phyloP scores from a whole-genome alignment of 2,797 vertebrate genomes.

The Neopelma chrysocephalum region DNA sequence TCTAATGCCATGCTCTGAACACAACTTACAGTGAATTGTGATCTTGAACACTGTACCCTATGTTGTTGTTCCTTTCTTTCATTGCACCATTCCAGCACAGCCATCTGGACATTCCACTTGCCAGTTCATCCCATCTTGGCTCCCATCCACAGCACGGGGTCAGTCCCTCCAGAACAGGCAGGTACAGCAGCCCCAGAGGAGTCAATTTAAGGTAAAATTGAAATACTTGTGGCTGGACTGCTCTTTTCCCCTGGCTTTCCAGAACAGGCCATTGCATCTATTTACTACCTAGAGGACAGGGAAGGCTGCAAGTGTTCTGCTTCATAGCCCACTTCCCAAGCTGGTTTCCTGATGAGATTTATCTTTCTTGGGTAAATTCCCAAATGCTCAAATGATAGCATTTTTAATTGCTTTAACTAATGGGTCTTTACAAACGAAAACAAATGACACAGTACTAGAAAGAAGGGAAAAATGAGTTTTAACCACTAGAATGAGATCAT shows the following conservation, averaged over 20 bases:
- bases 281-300: not conserved
- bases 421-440: not conserved
- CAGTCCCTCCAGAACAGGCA: not conserved
- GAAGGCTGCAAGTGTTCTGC: not conserved
- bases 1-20: not conserved
- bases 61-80: not conserved
- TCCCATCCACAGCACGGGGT: not conserved
- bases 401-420: not conserved
- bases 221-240: not conserved
- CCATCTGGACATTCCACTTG: not conserved
- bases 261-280: not conserved
- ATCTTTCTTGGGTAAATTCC: not conserved
- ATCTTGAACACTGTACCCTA: not conserved
- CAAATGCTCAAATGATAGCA: not conserved
- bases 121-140: not conserved
- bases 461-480: not conserved
- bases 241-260: not conserved
- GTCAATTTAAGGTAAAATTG: not conserved
- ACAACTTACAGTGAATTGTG: constrained; percentile 12
- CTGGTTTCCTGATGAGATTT: not conserved
- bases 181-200: not conserved
- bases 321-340: not conserved
- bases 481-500: not conserved
- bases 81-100: constrained; percentile 21
- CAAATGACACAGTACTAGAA: not conserved